phyloP scores from a whole-genome alignment of 2,888 invertebrate species.

The Machimus atricapillus region DNA sequence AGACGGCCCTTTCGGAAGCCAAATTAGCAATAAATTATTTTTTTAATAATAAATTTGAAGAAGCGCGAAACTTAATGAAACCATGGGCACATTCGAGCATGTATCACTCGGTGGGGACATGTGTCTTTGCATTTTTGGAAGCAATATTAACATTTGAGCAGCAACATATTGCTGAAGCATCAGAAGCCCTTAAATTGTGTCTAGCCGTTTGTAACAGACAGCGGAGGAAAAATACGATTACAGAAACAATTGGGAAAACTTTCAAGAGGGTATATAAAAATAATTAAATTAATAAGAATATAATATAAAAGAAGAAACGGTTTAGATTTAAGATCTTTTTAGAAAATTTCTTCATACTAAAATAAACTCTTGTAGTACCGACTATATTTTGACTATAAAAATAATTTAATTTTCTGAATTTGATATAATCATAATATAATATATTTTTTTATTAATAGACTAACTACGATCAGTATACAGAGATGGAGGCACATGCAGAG shows the following conservation, averaged over 20 bases:
- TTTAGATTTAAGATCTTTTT: too few species aligned
- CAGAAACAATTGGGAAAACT: constrained; percentile 83
- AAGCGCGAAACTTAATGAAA: constrained; percentile 79
- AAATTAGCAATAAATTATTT: constrained; percentile 84
- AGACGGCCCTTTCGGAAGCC: constrained; percentile 74
- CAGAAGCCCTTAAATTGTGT: constrained; percentile 77
- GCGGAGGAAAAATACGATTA: constrained; percentile 67
- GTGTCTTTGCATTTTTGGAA: constrained; percentile 89
- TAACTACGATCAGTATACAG: constrained; percentile 79
- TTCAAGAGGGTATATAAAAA: constrained; percentile 64
- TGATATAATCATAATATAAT: too few species aligned
- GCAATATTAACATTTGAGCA: constrained; percentile 93
- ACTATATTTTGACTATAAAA: too few species aligned
- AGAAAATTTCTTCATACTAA: too few species aligned
- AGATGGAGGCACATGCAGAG: constrained; percentile 91
- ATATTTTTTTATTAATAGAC: constrained; percentile 59
- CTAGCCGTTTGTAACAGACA: constrained; percentile 77
- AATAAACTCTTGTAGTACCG: too few species aligned
- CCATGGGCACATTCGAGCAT: constrained; percentile 84
- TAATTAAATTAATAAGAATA: too few species aligned
- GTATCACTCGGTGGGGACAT: constrained; percentile 90
- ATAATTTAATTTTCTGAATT: too few species aligned
- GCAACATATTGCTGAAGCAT: constrained; percentile 75
- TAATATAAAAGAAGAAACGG: too few species aligned
- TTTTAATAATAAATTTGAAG: constrained; percentile 88